Evolutionary conservation across 2,113 vertebrate species (phyloP).

Genomic region (Micromys minutus): DNA sequence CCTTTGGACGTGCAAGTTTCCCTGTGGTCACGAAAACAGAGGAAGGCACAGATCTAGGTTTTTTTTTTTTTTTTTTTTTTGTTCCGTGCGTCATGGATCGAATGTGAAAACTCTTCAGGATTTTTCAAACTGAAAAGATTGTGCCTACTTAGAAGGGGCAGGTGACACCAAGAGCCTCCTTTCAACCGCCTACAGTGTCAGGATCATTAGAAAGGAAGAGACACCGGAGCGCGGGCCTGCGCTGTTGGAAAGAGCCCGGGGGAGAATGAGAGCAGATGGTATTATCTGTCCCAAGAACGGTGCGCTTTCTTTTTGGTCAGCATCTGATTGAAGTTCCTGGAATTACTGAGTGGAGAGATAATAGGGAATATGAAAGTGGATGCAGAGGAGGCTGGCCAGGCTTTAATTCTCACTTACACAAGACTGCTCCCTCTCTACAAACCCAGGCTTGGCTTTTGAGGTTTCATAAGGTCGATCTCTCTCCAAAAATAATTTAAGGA

Average conservation of each 20-base stretch:
- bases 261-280: slow-evolving; percentile 71
- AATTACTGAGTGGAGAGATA: slow-evolving; percentile 78
- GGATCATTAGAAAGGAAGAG: slow-evolving; percentile 60
- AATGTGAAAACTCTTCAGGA: slow-evolving; percentile 19
- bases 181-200: slow-evolving; percentile 45
- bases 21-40: neutral
- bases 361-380: slow-evolving; percentile 77
- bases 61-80: neutral
- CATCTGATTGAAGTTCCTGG: slow-evolving; percentile 68
- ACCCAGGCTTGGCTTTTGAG: slow-evolving; percentile 70
- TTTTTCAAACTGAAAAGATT: slow-evolving; percentile 34
- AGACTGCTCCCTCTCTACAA: slow-evolving; percentile 71
- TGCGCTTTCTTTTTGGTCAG: slow-evolving; percentile 73
- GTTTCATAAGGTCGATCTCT: slow-evolving; percentile 30
- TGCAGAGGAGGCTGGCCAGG: slow-evolving; percentile 51
- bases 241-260: slow-evolving; percentile 63
- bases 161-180: neutral
- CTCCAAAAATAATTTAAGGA: slow-evolving; percentile 60
- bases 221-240: slow-evolving; percentile 47
- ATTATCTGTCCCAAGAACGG: slow-evolving; percentile 64
- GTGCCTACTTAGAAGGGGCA: neutral
- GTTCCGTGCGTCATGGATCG: neutral
- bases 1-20: slow-evolving; percentile 14
- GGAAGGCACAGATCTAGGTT: neutral
- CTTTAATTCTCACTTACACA: slow-evolving; percentile 76